Base-by-base conservation (phyloP, 2,888 invertebrate species). In the Gibbula magus region DNA sequence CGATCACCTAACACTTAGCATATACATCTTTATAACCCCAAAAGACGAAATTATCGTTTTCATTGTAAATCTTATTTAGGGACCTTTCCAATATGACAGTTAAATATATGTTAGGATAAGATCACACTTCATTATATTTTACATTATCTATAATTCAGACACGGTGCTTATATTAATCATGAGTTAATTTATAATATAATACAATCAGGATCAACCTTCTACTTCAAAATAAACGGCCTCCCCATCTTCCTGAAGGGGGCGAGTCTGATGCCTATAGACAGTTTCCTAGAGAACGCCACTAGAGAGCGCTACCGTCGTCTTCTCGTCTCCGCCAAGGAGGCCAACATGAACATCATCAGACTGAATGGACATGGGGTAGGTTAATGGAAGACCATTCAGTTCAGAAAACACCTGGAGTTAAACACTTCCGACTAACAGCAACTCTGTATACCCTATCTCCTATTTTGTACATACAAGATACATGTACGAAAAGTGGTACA, bases 221-320 rank as follows among this genome's bases (percentile, higher is more conserved):
- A 96, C 91, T 97, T 98, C 91, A 95, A 95, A 91, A 94, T 99
- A 18, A 98, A 99, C 92, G 96, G 94, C 0, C 93, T 96, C 77
- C 95, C 97, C 0, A 95, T 99, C n/a, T 99, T 98, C 91, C 96
- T 97, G 93, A 99, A 99, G 84, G 98, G 98, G 0, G 96, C 97
- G 10, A 99, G 98, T 92, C 97, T 97, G 95, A 97, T 99, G 89
- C 98, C 98, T 0, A 95, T 96, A 0, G 95, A 96, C 90, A 95
- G 97, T 85, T 94, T 98, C 77, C 97, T 96, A 0, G 97, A 98
- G 93, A 89, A 94, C 51, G 95, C 95, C 0, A 94, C 94, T 29
- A 93, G 95, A 82, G 90, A 90, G 16, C 88, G 91, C 70, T 94
- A 97, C 78, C 93, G 94, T 52, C 93, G 94, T 83, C 93, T 97